Evolutionary conservation across 2,888 invertebrate species (phyloP), one percentile per base, ranked within the genome.

Genomic region (Dasysyrphus tricinctus): DNA sequence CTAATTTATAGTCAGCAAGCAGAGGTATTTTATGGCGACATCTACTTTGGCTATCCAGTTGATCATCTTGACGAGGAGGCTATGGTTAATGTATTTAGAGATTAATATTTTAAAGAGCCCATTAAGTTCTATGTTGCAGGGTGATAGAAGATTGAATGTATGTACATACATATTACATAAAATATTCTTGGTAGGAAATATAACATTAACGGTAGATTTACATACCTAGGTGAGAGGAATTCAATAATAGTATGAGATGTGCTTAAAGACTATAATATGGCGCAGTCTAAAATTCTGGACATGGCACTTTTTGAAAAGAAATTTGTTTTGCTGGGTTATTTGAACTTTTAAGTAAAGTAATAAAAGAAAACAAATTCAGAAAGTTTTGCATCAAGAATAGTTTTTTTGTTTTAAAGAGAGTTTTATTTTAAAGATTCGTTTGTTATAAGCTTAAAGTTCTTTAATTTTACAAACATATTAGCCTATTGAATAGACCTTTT

Each of bases 21-120:
- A n/a, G 14, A 29, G 5, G 24, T 24, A 24, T 61, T 61, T 61
- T 61, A 42, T 61, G 61, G 42, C 42, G n/a, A 24, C 61, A 37
- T 39, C 14, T 16, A 16, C n/a, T 6, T 2, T 24, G 14, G 7
- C 14, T 42, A n/a, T 34, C 14, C 24, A 14, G 16, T 63, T 44
- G 29, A 29, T 63, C 42, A 63, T 63, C 57, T 37, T 19, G 34
- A 59, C 57, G 19, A 19, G 37, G 3, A 34, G 16, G 24, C 37
- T 59, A 12, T 63, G 61, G 61, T 42, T 42, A 63, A 44, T 63
- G 61, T 42, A 29, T 42, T 63, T 42, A 12, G 7, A n/a, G 24
- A 65, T 65, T 24, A 47, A 49, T 39, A 65, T 34, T 39, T 65
- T 65, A 11, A 34, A 34, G 7, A 34, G 12, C 12, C 9, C 34